A percentile compares a stretch with the other conserved stretches of the same genome.
These are phyloP conservation scores for Lophochroa leadbeateri DNA, from an alignment of 2,113 vertebrate species.

Conservation along the genomic window DNA sequence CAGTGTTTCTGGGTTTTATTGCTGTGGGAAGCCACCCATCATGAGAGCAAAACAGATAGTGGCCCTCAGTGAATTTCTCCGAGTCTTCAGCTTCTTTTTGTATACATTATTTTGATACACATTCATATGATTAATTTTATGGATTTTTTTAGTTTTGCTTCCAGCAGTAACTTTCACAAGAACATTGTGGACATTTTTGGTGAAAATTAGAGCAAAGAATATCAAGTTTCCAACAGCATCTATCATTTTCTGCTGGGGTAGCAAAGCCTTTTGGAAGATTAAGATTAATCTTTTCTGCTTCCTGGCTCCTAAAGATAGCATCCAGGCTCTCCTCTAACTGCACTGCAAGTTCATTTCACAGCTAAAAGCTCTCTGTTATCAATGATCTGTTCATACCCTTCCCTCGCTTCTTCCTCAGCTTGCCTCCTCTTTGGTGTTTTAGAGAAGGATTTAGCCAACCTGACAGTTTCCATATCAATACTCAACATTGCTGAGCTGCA, in stretches of 20 bases:
- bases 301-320: slow-evolving; percentile 41
- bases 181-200: not conserved
- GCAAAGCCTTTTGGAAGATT: not conserved
- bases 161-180: not conserved
- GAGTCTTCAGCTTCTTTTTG: not conserved
- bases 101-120: not conserved
- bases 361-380: not conserved
- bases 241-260: not conserved
- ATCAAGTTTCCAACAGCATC: fast-evolving
- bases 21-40: not conserved
- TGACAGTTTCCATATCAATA: not conserved
- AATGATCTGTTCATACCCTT: not conserved
- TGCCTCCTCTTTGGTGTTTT: not conserved
- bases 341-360: not conserved
- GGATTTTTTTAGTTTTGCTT: not conserved
- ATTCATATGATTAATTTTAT: not conserved
- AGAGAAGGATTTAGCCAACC: not conserved
- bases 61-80: not conserved
- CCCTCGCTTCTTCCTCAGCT: not conserved
- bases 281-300: slow-evolving; percentile 27
- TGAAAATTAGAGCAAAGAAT: not conserved
- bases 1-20: not conserved
- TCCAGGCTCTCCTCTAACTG: not conserved
- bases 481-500: not conserved
- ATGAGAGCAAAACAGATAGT: not conserved